Conservation (phyloP, 2,797 vertebrate genomes). For the Gambelia wislizenii region DNA sequence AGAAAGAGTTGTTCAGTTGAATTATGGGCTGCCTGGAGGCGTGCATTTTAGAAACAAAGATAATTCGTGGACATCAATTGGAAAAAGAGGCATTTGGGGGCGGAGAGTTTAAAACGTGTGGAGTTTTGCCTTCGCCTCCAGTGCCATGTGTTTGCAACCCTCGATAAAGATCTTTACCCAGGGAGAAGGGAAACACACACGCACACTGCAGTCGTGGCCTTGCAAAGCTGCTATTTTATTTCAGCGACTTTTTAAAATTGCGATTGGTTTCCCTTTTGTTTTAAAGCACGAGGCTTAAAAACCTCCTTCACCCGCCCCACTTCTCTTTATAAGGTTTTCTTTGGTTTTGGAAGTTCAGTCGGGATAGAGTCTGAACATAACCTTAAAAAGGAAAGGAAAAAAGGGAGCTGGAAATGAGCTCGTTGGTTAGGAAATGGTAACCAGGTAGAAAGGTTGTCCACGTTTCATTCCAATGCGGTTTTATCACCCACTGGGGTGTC, state of each 20-base stretch:
- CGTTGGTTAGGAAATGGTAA: neutral
- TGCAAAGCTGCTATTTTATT: too few species aligned
- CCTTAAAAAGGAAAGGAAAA: too few species aligned
- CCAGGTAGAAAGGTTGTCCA: neutral
- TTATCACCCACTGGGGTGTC: neutral
- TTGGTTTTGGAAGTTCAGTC: neutral
- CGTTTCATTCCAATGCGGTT: neutral
- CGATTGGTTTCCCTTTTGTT: neutral
- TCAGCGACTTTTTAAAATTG: too few species aligned
- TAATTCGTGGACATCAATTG: neutral
- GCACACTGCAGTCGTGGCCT: too few species aligned
- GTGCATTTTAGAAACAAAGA: conserved; percentile 15
- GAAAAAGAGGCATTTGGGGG: neutral
- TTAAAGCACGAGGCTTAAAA: neutral
- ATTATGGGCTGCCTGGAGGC: neutral
- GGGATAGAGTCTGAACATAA: neutral
- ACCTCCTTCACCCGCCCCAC: accelerated
- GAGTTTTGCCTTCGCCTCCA: neutral
- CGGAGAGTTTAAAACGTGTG: neutral
- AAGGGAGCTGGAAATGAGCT: too few species aligned
- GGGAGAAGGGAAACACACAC: too few species aligned
- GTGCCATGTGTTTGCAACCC: neutral
- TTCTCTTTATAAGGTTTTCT: too few species aligned
- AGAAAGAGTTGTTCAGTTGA: neutral
- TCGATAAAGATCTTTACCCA: neutral